phyloP scores from a whole-genome alignment of 2,888 invertebrate species.

The Leptopilina drosophilae region DNA sequence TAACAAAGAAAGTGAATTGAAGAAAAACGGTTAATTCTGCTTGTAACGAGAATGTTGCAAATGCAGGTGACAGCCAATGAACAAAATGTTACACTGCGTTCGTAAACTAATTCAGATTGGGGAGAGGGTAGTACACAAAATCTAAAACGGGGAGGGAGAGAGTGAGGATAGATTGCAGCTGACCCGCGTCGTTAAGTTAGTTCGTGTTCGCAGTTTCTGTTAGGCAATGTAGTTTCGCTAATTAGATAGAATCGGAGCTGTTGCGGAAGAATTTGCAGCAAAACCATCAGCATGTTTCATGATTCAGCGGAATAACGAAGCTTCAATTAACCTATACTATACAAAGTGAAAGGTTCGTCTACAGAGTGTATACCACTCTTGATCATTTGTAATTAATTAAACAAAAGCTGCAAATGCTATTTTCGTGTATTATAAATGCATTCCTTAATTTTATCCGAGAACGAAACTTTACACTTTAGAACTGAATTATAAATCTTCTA shows the following conservation, averaged over 20 bases:
- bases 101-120: no score
- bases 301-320: not conserved
- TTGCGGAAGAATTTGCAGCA: slow-evolving; percentile 56
- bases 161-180: slow-evolving; percentile 67
- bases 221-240: slow-evolving; percentile 69
- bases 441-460: not conserved
- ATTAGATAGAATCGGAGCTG: slow-evolving; percentile 67
- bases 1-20: no score
- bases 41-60: no score
- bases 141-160: no score
- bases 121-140: no score
- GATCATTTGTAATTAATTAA: no score
- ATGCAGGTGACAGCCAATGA: no score
- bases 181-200: slow-evolving; percentile 74
- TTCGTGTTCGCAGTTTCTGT: slow-evolving; percentile 66
- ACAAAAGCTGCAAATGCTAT: not conserved
- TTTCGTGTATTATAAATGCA: not conserved
- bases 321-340: slow-evolving; percentile 9
- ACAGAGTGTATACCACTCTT: no score
- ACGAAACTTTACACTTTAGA: not conserved
- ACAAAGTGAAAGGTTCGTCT: no score
- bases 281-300: slow-evolving; percentile 6
- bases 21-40: no score
- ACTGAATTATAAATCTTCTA: no score
- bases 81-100: no score